Base-by-base conservation (phyloP, 2,888 invertebrate species). In the Diploptera punctata region DNA sequence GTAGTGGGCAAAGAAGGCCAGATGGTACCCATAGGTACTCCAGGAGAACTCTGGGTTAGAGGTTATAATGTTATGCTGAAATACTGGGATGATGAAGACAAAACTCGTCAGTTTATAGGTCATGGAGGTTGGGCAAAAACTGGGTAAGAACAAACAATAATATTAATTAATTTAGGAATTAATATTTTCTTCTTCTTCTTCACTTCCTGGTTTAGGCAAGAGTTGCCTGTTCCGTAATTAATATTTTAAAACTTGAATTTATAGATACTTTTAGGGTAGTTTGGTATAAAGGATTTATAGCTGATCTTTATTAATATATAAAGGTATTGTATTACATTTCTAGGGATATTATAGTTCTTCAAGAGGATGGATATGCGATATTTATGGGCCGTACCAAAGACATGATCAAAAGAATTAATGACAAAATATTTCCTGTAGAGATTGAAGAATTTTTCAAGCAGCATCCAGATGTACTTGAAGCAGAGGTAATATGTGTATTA, bases 361-460 rank as follows among this genome's bases (percentile, higher is more conserved):
- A 86, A 44, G 85, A 88, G 77, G 86, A 91, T 75, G 93, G 93
- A 0, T 93, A 92, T 79, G 90, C 90, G 0, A 83, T 84, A 72
- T 86, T 94, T 49, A 88, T 92, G 5, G 94, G 94, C 0, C 84
- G 94, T 65, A 79, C 90, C 3, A 94, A 93, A 79, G 94, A 94
- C 75, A 88, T 94, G 84, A 89, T 94, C 43, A 91, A 93, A 49
- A 83, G 93, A 73, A 93, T 94, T 0, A 94, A 94, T 31, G 93
- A 94, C 82, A 94, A 94, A 79, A 90, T 95, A 70, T 93, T 91
- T 75, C 94, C 95, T 0, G 89, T 89, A 33, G 94, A 94, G 84
- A 88, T 95, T 21, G 94, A 95, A 81, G 89, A 92, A 75, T 83
- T 90, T 65, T 81, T 94, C n/a, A 89, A 89, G 78, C 88, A 88